Conservation (phyloP, 1,140 invertebrate genomes). For the Listronotus bonariensis region DNA sequence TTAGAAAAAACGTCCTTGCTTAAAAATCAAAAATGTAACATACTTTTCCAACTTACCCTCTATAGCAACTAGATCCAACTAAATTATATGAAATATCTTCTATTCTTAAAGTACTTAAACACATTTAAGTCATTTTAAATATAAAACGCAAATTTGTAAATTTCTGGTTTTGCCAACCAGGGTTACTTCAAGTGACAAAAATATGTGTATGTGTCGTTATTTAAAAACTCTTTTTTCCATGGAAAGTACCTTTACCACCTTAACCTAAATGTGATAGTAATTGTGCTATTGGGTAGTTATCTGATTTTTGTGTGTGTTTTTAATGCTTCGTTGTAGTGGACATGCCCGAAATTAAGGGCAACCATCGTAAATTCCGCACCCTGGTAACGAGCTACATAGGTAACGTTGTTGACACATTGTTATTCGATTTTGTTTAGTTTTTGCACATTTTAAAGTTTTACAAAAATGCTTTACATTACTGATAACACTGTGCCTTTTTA, state of each 20-base stretch:
- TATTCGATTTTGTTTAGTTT: constrained; percentile 35
- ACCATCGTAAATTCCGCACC: constrained; percentile 97
- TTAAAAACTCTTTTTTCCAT: not conserved
- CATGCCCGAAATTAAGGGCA: constrained; percentile 95
- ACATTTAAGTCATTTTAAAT: no score
- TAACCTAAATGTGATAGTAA: constrained; percentile 25
- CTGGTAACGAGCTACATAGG: constrained; percentile 97
- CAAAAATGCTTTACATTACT: no score
- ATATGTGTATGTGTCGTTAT: not conserved
- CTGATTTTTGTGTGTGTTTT: constrained; percentile 53
- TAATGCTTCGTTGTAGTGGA: constrained; percentile 74
- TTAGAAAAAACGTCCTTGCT: no score
- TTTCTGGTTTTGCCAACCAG: no score
- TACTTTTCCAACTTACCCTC: no score
- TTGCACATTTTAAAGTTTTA: constrained; percentile 10
- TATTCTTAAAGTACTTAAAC: no score
- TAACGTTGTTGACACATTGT: constrained; percentile 61
- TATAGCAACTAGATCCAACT: no score
- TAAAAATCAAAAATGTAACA: no score
- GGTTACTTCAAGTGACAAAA: not conserved
- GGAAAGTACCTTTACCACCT: not conserved
- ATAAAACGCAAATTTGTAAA: no score
- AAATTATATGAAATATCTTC: no score
- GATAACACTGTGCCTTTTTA: no score
- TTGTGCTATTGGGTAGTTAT: constrained; percentile 34